Base-by-base conservation (phyloP, 2,797 vertebrate species). In the Echiichthys vipera region DNA sequence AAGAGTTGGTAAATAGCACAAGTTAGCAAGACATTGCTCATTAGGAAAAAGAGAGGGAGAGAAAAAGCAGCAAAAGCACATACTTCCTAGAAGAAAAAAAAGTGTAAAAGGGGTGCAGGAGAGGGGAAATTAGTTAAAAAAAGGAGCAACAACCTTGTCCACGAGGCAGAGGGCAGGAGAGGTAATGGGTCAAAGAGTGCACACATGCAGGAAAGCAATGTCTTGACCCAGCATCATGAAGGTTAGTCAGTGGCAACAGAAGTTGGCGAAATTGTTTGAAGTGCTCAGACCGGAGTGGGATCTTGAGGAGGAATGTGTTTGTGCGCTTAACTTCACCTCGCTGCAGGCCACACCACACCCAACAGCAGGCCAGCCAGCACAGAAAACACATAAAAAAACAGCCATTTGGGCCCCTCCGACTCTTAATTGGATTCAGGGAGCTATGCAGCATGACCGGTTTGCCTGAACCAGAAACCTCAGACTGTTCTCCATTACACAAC, bases 381-480 rank as follows among this genome's bases (percentile, higher is more conserved):
- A 91, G 82, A 90, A 86, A 91, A 84, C 85, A 87, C 83, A 88
- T 83, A 9, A 29, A 46, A 50, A 86, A 89, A 90, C 87, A 90
- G 77, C 83, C 79, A 86, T 92, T 91, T 86, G 89, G 88, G 91
- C 89, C 90, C 89, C 85, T 91, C 84, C 14, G 85, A 83, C 75
- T 91, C 85, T 86, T 94, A 93, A 94, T 93, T 94, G 90, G 89
- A 93, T 94, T 92, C 91, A 93, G 91, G 87, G 89, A 91, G 87
- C 85, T 91, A 92, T 88, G 90, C 88, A 76, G 92, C 89, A 89
- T 93, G 92, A 93, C 93, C 82, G 53, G 83, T 84, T 59, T 36
- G 78, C 80, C 78, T 86, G 83, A 84, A 89, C 90, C 89, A 90
- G 84, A 91, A 86, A 71, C 82, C 63, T 70, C 68, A 83, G 84